Evolutionary conservation across 1,140 invertebrate species (phyloP), one percentile per base, ranked within the genome.

Genomic region (Mizuhopecten yessoensis): DNA sequence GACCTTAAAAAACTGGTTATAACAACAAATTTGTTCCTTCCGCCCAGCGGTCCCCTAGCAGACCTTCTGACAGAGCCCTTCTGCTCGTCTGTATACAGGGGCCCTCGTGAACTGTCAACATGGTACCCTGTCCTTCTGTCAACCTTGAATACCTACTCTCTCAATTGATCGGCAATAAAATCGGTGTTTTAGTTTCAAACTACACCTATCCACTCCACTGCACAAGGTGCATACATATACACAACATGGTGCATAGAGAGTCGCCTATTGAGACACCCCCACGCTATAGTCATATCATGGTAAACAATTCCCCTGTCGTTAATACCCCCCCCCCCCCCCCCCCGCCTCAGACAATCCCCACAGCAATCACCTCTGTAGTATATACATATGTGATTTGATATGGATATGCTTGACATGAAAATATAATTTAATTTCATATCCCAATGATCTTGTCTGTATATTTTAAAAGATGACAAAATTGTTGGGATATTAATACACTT

Each of bases 141-240:
- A 75, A 29, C 57, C 57, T 75, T 75, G 57, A 75, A 75, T 75
- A 75, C 9, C 57, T 29, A 75, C 23, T 75, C 0, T 75, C 57
- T 75, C 57, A 5, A 75, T 75, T 75, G 57, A 75, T 75, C 57
- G 0, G 11, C 57, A 29, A 75, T 75, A 75, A 75, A 75, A 75
- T 29, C 23, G 57, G 57, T 75, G 57, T 75, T 75, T 75, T 75
- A 29, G 57, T 75, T 75, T 75, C 57, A 75, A 75, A 75, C 23
- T 75, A 75, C 57, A 75, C 57, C 57, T 75, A n/a, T 75, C 57
- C 57, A 75, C 57, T 75, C 57, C 57, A 75, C 57, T 75, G 57
- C 57, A 75, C 57, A 75, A 75, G 57, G 57, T 75, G 57, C 57
- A 75, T 75, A 29, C 57, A 75, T 75, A 75, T 75, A 45, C 17